These are phyloP conservation scores for Euborellia annulipes DNA, from an alignment of 1,140 invertebrate genomes.

Conservation along the genomic window DNA sequence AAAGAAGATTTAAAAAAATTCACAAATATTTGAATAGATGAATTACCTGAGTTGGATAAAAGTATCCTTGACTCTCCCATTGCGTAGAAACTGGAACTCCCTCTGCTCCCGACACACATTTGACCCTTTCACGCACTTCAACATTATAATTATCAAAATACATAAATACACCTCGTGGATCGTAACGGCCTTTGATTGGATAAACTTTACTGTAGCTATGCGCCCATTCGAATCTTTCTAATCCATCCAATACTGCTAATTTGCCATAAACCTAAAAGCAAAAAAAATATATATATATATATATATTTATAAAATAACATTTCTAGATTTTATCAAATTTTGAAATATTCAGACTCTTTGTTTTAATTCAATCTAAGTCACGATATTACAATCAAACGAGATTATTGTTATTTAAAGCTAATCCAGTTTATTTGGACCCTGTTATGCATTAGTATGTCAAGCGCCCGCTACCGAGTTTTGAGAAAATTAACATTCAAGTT, in stretches of 20 bases:
- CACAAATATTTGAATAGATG: too few relatives aligned
- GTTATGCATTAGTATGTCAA: too few relatives aligned
- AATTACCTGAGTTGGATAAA: constrained; percentile 87
- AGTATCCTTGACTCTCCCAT: constrained; percentile 87
- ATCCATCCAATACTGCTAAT: constrained; percentile 45
- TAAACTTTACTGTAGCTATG: constrained; percentile 90
- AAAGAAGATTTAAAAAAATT: too few relatives aligned
- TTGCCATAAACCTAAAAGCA: constrained; percentile 52
- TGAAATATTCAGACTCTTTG: constrained; percentile 4
- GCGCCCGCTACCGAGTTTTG: too few relatives aligned
- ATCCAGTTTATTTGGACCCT: too few relatives aligned
- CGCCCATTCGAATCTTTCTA: constrained; percentile 78
- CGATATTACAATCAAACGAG: constrained; percentile 1
- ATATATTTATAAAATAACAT: constrained; percentile 1
- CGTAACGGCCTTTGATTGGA: constrained; percentile 72
- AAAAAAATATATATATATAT: constrained; percentile 3
- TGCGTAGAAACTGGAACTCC: constrained; percentile 89
- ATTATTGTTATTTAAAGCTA: too few relatives aligned
- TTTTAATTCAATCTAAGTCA: neutral
- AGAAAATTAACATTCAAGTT: too few relatives aligned
- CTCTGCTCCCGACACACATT: constrained; percentile 83
- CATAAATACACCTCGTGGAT: constrained; percentile 76
- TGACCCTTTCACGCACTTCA: constrained; percentile 84
- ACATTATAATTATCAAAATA: constrained; percentile 98
- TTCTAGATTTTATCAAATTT: too few relatives aligned